Base-by-base conservation (phyloP, 2,888 invertebrate species). In the Lepidochrysops patricia region DNA sequence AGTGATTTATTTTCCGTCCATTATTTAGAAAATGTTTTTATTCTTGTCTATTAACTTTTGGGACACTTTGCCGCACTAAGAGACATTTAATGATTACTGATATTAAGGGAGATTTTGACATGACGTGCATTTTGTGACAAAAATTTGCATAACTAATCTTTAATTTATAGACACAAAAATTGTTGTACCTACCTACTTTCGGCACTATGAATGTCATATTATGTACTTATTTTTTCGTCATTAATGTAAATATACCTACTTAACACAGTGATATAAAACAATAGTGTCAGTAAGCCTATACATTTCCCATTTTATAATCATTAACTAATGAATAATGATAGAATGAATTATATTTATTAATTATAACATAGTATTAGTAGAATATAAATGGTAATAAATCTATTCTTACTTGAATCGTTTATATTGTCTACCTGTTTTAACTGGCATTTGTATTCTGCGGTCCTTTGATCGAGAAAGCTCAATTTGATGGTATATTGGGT, bases 401-500 rank as follows among this genome's bases (percentile, higher is more conserved):
- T 72, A 69, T 70, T 67, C 68, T 68, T 72, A 73, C 70, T 73
- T 73, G 71, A 54, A n/a, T 1, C 3, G n/a, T 50, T 48, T 35
- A n/a, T 35, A 35, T 35, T n/a, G 1, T 35, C 35, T 2, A 35
- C 13, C 13, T 5, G 12, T 13, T 0, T 35, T 1, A n/a, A n/a
- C n/a, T n/a, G n/a, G n/a, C n/a, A n/a, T n/a, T n/a, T n/a, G n/a
- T n/a, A n/a, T n/a, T n/a, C n/a, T n/a, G n/a, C n/a, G n/a, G n/a
- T n/a, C n/a, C n/a, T n/a, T n/a, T n/a, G n/a, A n/a, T n/a, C n/a
- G n/a, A n/a, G n/a, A n/a, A n/a, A n/a, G n/a, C n/a, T n/a, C n/a
- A n/a, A n/a, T n/a, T n/a, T n/a, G n/a, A n/a, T n/a, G n/a, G n/a
- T n/a, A n/a, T n/a, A n/a, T n/a, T n/a, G n/a, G n/a, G n/a, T n/a